Percentiles rank a stretch among this genome's conserved stretches.
phyloP scores from a whole-genome alignment of 2,113 vertebrate species.

The Ardeotis arabs region DNA sequence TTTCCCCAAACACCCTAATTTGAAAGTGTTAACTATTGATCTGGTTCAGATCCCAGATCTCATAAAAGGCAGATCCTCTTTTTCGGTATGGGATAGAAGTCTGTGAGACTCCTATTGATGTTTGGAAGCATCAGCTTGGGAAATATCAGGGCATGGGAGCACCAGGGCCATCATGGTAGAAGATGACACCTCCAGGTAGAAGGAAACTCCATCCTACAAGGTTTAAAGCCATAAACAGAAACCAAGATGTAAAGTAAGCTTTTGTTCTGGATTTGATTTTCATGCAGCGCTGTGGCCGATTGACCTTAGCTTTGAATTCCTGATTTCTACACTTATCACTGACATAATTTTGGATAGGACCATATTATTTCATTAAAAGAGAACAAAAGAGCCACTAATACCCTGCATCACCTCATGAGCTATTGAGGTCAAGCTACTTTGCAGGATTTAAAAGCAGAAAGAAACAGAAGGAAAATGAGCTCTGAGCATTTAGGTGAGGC shows the following conservation, averaged over 20 bases:
- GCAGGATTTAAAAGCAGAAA: background rate
- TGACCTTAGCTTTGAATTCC: background rate
- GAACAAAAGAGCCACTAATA: background rate
- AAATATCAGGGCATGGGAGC: background rate
- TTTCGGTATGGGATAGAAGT: background rate
- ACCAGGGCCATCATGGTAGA: background rate
- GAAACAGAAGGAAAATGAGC: background rate
- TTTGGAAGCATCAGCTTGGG: background rate
- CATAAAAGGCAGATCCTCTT: background rate
- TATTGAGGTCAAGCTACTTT: background rate
- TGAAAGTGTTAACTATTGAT: background rate
- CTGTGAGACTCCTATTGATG: background rate
- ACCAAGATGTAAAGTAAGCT: background rate
- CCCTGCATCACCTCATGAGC: background rate
- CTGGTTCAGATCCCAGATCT: background rate
- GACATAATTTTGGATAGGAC: background rate
- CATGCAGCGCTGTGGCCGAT: rapidly evolving
- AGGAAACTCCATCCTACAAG: rapidly evolving
- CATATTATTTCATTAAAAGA: background rate
- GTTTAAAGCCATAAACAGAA: background rate
- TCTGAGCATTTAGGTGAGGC: background rate
- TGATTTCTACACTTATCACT: background rate
- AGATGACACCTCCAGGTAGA: background rate
- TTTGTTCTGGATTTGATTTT: background rate
- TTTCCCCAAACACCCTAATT: background rate